These are phyloP conservation scores for Clanis bilineata DNA, from an alignment of 2,888 invertebrate species.

Conservation along the genomic window DNA sequence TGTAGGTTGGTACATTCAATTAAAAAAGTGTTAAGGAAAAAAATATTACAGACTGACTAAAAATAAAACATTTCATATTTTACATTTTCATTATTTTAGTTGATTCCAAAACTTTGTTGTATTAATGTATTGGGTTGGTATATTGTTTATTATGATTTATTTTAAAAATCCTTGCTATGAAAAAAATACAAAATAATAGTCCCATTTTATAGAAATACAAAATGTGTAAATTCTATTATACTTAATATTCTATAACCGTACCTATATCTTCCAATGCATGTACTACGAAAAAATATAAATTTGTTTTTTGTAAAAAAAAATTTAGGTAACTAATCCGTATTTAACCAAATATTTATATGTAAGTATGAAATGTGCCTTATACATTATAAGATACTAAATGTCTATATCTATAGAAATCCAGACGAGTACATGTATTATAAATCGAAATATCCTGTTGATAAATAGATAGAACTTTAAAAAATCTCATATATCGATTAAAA, in stretches of 20 bases:
- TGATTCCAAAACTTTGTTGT: too few species aligned
- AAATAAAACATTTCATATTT: too few species aligned
- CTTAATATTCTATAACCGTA: not conserved
- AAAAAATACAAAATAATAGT: too few species aligned
- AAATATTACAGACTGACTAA: not conserved
- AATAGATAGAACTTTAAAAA: not conserved
- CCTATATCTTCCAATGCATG: not conserved
- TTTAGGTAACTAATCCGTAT: constrained; percentile 33
- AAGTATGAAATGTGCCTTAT: constrained; percentile 63
- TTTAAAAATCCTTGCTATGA: too few species aligned
- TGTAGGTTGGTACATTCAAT: not conserved
- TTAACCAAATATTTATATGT: constrained; percentile 43
- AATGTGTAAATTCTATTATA: too few species aligned
- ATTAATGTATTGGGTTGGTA: too few species aligned
- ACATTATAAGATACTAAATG: constrained; percentile 51
- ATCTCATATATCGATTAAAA: too few species aligned
- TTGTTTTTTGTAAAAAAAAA: constrained; percentile 21
- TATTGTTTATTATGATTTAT: too few species aligned
- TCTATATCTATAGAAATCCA: constrained; percentile 17
- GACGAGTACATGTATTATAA: not conserved
- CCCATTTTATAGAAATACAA: too few species aligned
- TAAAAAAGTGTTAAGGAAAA: not conserved
- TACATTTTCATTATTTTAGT: too few species aligned
- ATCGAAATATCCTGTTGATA: not conserved
- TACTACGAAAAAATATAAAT: not conserved